Evolutionary conservation across 2,113 vertebrate genomes (phyloP).

Genomic region (Gallinago media): DNA sequence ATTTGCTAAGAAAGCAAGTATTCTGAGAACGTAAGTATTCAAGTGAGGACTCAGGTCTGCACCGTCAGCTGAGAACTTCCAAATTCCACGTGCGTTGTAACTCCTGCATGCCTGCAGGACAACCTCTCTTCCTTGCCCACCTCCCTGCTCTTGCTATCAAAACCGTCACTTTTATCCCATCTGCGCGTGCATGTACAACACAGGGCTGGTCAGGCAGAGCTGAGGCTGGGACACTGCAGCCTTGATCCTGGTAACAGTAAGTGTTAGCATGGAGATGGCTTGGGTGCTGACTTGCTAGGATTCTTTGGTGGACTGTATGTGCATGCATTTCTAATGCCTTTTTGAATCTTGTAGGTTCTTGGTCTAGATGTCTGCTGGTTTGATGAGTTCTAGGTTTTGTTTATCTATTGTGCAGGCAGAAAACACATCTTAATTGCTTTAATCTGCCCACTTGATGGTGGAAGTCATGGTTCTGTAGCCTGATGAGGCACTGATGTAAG

Average conservation of each 20-base stretch:
- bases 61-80: background rate
- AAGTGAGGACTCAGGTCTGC: background rate
- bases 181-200: rapidly evolving
- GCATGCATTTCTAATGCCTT: background rate
- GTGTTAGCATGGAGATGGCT: background rate
- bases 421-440: background rate
- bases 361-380: background rate
- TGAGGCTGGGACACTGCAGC: background rate
- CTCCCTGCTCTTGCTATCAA: background rate
- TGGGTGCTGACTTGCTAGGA: background rate
- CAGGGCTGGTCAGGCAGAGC: background rate
- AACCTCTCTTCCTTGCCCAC: background rate
- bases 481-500: rapidly evolving
- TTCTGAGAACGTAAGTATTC: background rate
- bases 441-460: background rate
- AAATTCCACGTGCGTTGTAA: rapidly evolving
- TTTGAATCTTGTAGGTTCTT: background rate
- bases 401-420: background rate
- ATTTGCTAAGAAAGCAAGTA: background rate
- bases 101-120: background rate
- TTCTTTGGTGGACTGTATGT: background rate
- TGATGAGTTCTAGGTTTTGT: background rate
- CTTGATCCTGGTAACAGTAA: background rate
- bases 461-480: background rate
- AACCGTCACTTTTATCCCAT: too few relatives aligned